Evolutionary conservation across 1,140 invertebrate genomes (phyloP).

Genomic region (Octopus sinensis): DNA sequence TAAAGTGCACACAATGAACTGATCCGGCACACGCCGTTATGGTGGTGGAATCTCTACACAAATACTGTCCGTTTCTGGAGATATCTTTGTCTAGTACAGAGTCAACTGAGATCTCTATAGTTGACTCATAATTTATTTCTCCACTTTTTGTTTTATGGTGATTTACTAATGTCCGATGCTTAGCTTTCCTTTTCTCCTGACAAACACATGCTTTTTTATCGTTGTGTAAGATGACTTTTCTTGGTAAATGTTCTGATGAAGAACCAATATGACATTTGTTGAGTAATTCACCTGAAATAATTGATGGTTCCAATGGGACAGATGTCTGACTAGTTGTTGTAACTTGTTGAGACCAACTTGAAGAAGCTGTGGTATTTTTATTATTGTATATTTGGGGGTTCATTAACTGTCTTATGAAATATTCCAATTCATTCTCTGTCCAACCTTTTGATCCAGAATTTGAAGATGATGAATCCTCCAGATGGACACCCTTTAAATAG

Average conservation of each 20-base stretch:
- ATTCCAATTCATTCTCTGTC: conserved; percentile 22
- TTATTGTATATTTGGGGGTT: conserved; percentile 22
- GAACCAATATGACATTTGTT: background rate
- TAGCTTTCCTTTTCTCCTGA: background rate
- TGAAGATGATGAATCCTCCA: conserved; percentile 26
- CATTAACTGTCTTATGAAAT: conserved; percentile 26
- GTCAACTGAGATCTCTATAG: conserved; percentile 5
- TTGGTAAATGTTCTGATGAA: background rate
- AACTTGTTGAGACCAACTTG: background rate
- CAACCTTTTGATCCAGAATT: conserved; percentile 20
- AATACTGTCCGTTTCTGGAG: background rate
- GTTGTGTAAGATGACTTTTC: background rate
- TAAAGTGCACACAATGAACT: conserved; percentile 23
- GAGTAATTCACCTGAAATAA: background rate
- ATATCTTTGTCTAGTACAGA: conserved; percentile 3
- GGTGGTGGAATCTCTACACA: conserved; percentile 20
- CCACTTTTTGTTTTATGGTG: background rate
- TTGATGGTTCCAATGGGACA: background rate
- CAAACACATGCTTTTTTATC: background rate
- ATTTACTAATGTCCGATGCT: background rate
- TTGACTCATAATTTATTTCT: background rate
- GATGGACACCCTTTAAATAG: conserved; percentile 26
- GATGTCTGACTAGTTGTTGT: conserved; percentile 14
- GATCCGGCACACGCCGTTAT: conserved; percentile 15
- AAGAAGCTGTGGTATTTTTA: background rate